A percentile compares a stretch with the other conserved stretches of the same genome.
These are phyloP conservation scores for Silvanus unidentatus DNA, from an alignment of 2,888 invertebrate genomes.

Conservation along the genomic window DNA sequence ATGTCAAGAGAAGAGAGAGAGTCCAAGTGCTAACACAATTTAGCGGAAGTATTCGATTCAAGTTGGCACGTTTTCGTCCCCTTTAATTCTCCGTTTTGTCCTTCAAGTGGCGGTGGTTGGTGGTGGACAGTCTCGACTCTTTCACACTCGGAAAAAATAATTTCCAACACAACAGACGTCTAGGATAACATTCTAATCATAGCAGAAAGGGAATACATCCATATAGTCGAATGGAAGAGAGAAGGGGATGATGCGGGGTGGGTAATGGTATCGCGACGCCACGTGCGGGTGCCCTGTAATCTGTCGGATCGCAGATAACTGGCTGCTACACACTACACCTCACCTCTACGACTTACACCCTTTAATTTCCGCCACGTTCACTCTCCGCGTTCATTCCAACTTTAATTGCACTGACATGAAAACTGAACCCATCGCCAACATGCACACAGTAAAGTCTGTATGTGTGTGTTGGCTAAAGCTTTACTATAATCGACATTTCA, in stretches of 20 bases:
- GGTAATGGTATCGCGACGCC: conserved; percentile 16
- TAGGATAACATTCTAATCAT: no score
- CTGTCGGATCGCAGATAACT: conserved; percentile 35
- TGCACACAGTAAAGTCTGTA: no score
- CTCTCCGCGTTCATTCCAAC: conserved; percentile 30
- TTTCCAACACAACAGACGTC: no score
- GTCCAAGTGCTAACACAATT: not conserved
- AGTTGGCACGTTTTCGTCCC: not conserved
- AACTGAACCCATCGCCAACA: no score
- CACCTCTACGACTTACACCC: conserved; percentile 34
- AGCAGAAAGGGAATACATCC: not conserved
- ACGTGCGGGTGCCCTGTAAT: conserved; percentile 35
- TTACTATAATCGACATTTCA: conserved; percentile 16
- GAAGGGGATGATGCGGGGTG: not conserved
- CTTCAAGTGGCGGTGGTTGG: no score
- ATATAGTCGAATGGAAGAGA: not conserved
- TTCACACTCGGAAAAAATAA: no score
- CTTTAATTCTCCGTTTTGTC: not conserved
- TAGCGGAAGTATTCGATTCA: conserved; percentile 1
- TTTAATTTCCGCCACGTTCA: conserved; percentile 37
- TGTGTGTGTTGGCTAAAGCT: no score
- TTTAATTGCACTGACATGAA: conserved; percentile 35
- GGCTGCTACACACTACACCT: conserved; percentile 35
- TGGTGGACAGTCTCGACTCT: no score
- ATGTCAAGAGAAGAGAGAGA: not conserved